A percentile compares a stretch with the other conserved stretches of the same genome.
phyloP scores from a whole-genome alignment of 2,888 invertebrate genomes.

The Andrena flavipes region DNA sequence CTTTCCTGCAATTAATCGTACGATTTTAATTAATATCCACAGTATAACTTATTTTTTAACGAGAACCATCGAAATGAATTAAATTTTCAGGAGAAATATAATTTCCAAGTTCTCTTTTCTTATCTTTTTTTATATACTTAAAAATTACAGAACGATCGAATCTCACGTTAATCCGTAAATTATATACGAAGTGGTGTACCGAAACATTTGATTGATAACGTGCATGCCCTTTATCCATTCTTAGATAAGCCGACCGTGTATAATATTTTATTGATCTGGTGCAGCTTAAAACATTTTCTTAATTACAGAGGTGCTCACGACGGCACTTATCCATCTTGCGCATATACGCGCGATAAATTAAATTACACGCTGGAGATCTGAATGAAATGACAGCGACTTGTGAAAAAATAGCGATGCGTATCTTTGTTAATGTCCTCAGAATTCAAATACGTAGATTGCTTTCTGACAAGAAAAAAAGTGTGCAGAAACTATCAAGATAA shows the following conservation, averaged over 20 bases:
- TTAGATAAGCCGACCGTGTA: not conserved
- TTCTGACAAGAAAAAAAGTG: not conserved
- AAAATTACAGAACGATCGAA: too few relatives aligned
- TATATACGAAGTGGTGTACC: not conserved
- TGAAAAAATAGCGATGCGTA: not conserved
- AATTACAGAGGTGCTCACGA: conserved; percentile 7
- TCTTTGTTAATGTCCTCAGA: not conserved
- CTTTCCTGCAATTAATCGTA: too few relatives aligned
- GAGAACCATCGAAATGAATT: too few relatives aligned
- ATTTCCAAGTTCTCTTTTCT: too few relatives aligned
- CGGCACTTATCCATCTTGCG: not conserved
- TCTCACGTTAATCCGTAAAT: not conserved
- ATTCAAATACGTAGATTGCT: not conserved
- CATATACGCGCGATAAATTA: conserved; percentile 10
- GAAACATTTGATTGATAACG: not conserved
- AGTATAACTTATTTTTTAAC: too few relatives aligned
- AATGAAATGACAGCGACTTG: not conserved
- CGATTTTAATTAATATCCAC: too few relatives aligned
- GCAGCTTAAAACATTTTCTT: conserved; percentile 5
- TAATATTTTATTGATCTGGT: conserved; percentile 12
- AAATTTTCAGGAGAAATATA: too few relatives aligned
- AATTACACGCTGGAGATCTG: conserved; percentile 1
- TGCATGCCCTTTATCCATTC: not conserved
- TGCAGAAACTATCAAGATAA: not conserved
- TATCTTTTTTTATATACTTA: too few relatives aligned